Conservation (phyloP, 2,888 invertebrate genomes). For the Camponotus fellah region DNA sequence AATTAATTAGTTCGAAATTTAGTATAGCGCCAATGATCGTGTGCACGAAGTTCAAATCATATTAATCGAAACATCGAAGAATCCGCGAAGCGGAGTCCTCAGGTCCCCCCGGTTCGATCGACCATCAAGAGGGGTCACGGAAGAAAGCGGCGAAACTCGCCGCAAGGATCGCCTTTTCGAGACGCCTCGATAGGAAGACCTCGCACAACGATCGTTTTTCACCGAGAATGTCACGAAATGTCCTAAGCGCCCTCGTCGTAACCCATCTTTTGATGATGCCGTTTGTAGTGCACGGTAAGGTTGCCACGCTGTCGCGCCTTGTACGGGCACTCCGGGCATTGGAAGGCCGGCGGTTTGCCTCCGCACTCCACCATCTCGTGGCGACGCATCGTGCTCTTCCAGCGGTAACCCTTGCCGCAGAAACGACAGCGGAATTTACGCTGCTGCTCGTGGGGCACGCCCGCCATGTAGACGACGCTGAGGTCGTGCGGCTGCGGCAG, state of each 20-base stretch:
- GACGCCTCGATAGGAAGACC: background rate
- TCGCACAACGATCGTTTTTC: slow-evolving; percentile 13
- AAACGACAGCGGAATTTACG: slow-evolving; percentile 93
- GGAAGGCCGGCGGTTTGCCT: slow-evolving; percentile 93
- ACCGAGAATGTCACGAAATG: background rate
- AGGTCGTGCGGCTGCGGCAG: slow-evolving; percentile 84
- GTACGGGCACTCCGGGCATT: slow-evolving; percentile 93
- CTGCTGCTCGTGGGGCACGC: slow-evolving; percentile 87
- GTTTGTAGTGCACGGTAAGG: slow-evolving; percentile 93
- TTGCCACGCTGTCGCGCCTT: slow-evolving; percentile 94
- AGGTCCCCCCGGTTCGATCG: background rate
- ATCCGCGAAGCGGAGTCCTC: background rate
- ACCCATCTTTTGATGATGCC: slow-evolving; percentile 89
- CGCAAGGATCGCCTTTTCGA: background rate
- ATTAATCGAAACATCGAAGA: background rate
- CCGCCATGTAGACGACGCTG: slow-evolving; percentile 85
- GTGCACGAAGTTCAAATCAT: background rate
- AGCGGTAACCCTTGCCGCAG: slow-evolving; percentile 94
- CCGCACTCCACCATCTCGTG: slow-evolving; percentile 95
- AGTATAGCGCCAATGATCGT: background rate
- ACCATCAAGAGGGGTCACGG: slow-evolving; percentile 8
- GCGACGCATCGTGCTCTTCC: slow-evolving; percentile 94
- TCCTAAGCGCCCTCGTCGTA: slow-evolving; percentile 77
- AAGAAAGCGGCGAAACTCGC: slow-evolving; percentile 10
- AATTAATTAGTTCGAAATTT: slow-evolving; percentile 1